Conservation (phyloP, 1,140 invertebrate genomes). For the Potamilus streckersoni region DNA sequence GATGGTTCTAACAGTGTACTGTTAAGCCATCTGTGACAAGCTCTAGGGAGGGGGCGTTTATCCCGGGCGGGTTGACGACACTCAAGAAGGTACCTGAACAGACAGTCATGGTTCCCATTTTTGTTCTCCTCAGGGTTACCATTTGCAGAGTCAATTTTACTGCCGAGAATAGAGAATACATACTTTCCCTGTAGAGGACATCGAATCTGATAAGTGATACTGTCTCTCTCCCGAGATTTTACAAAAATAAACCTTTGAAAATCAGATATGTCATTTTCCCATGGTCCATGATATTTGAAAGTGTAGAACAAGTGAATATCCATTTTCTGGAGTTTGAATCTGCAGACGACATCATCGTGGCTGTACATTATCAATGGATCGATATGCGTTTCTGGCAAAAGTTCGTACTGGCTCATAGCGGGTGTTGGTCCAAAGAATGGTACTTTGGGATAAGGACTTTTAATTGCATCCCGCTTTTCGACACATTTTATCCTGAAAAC, state of each 20-base stretch:
- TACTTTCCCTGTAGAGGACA: slow-evolving; percentile 63
- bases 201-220: slow-evolving; percentile 55
- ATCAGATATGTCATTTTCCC: slow-evolving; percentile 51
- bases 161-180: slow-evolving; percentile 61
- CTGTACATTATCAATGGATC: slow-evolving; percentile 58
- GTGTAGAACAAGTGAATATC: slow-evolving; percentile 54
- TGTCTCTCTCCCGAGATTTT: slow-evolving; percentile 48
- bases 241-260: slow-evolving; percentile 62
- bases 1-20: slow-evolving; percentile 61
- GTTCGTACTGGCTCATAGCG: slow-evolving; percentile 43
- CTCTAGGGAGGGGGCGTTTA: slow-evolving; percentile 57
- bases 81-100: slow-evolving; percentile 63
- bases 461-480: slow-evolving; percentile 52
- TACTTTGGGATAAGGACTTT: slow-evolving; percentile 57
- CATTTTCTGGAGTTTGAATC: slow-evolving; percentile 53
- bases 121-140: slow-evolving; percentile 41
- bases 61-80: slow-evolving; percentile 56
- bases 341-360: slow-evolving; percentile 56
- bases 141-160: slow-evolving; percentile 16
- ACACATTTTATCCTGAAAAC: slow-evolving; percentile 60
- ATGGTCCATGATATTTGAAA: slow-evolving; percentile 54
- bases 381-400: slow-evolving; percentile 59
- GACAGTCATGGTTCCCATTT: slow-evolving; percentile 50
- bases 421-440: slow-evolving; percentile 62
- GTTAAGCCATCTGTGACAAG: slow-evolving; percentile 62